Evolutionary conservation across 2,797 vertebrate genomes (phyloP).

Genomic region (Yasuhikotakia modesta): DNA sequence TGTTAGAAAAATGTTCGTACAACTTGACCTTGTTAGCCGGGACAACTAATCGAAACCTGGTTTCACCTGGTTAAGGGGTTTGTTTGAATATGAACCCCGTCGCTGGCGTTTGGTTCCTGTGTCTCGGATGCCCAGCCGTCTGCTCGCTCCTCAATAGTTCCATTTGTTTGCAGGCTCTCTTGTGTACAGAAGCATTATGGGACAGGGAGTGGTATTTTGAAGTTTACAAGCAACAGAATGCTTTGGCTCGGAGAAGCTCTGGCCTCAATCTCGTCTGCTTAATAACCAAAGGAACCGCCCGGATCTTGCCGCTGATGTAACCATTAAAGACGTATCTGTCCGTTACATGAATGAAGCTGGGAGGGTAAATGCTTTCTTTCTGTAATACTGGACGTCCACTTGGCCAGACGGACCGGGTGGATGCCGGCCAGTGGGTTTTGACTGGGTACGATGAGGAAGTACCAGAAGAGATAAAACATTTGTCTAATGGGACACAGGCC

Average conservation of each 20-base stretch:
- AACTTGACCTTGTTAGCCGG: too few species aligned
- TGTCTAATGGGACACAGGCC: not conserved
- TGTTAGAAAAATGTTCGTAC: too few species aligned
- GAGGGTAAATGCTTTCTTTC: constrained; percentile 22
- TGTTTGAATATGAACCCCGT: not conserved
- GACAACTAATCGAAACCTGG: too few species aligned
- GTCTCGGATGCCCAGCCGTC: not conserved
- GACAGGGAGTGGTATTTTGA: constrained; percentile 20
- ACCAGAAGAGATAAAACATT: not conserved
- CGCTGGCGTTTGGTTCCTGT: not conserved
- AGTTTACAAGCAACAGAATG: constrained; percentile 9
- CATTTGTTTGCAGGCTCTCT: constrained; percentile 1
- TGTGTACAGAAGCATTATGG: constrained; percentile 2
- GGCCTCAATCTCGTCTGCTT: not conserved
- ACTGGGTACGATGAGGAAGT: constrained; percentile 13
- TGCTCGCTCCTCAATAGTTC: not conserved
- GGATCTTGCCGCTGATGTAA: constrained; percentile 16
- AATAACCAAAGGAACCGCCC: constrained; percentile 64
- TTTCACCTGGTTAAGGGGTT: not conserved
- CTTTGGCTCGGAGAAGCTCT: not conserved
- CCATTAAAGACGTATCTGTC: constrained; percentile 6
- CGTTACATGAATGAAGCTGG: not conserved
- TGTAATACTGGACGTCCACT: constrained; percentile 46
- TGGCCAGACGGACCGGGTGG: constrained; percentile 28
- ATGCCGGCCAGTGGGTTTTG: constrained; percentile 9